Base-by-base conservation (phyloP, 2,797 vertebrate genomes). In the Semaprochilodus insignis region DNA sequence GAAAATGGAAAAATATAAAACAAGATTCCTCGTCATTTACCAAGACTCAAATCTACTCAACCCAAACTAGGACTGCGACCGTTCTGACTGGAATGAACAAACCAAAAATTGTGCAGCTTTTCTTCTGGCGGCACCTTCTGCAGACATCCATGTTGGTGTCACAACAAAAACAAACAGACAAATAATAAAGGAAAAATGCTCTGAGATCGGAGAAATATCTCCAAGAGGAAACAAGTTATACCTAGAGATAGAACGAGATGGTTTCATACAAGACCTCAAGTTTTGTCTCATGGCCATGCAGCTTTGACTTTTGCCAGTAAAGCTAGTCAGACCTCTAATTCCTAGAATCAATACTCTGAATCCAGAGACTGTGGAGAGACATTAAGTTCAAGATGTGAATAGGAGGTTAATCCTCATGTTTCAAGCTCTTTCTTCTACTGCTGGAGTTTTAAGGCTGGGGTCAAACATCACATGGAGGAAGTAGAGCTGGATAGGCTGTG, bases 401-500 rank as follows among this genome's bases (percentile, higher is more conserved):
- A 17, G 6, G 48, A 72, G 23, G 70, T 8, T 17, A 27, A 19
- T 21, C 55, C 27, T 23, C 69, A 27, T 25, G 23, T 21, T 11
- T 27, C 15, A 6, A 17, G 11, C 11, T 27, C 7, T 31, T 0
- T 17, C 44, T 23, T 51, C n/a, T 3, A 31, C 31, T 31, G 31
- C 31, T 31, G n/a, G 67, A 62, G 27, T n/a, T 63, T 3, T 81
- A 77, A 63, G n/a, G 92, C 89, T 74, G 83, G 89, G 89, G 1
- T 82, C 15, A 75, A 70, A 83, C 66, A 81, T 97, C 94, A 97
- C 89, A 94, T 94, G 77, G 96, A 84, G 51, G 96, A 95, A 91
- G 96, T 95, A 88, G 97, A 95, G 90, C 95, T 95, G 65, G 96
- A 92, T 88, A 96, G 91, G 85, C 95, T 95, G 1, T 96, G 97